Evolutionary conservation across 2,797 vertebrate genomes (phyloP).

Genomic region (Hozukius guyotensis): DNA sequence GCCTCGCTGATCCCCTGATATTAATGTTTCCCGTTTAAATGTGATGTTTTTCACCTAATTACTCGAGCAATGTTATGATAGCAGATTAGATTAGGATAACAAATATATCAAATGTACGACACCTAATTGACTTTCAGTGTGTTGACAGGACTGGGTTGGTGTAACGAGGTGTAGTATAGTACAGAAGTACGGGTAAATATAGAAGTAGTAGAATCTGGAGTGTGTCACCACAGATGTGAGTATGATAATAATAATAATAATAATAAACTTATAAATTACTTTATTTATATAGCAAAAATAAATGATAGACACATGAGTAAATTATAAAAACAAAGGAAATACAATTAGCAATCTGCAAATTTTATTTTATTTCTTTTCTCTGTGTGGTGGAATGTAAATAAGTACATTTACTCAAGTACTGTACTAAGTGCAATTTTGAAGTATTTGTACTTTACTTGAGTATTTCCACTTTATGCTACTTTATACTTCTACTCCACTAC

Average conservation of each 20-base stretch:
- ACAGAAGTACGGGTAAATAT: not conserved
- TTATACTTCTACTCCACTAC: not conserved
- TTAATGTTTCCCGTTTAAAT: constrained; percentile 9
- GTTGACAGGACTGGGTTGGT: not conserved
- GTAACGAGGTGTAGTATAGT: not conserved
- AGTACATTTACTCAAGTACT: no score
- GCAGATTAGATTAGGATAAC: not conserved
- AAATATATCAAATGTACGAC: not conserved
- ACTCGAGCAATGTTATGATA: not conserved
- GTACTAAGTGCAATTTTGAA: no score
- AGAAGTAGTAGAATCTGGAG: not conserved
- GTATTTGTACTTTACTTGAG: not conserved
- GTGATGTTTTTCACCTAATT: not conserved
- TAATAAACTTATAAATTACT: no score
- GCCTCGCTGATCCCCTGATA: not conserved
- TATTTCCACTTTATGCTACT: not conserved
- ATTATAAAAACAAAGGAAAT: no score
- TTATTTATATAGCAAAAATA: no score
- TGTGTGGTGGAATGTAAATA: no score
- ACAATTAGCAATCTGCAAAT: no score
- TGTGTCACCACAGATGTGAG: not conserved
- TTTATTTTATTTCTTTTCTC: no score
- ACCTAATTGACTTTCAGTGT: not conserved
- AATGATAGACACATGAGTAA: no score
- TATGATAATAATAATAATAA: not conserved